Conservation (phyloP, 1,140 invertebrate genomes). For the Pemphigus obesinymphae region DNA sequence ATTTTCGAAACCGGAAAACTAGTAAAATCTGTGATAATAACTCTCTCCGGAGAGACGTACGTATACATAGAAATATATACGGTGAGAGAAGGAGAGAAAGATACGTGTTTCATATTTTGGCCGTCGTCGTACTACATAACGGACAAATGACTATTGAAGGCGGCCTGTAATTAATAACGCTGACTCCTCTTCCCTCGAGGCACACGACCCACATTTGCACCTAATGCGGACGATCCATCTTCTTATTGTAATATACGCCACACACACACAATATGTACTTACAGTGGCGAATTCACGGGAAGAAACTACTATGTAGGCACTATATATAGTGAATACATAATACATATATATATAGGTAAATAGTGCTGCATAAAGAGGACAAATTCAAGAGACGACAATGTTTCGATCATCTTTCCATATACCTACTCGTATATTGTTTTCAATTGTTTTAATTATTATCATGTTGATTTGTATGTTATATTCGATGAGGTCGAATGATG, state of each 20-base stretch:
- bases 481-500: too few species aligned
- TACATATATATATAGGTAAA: too few species aligned
- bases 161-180: conserved; percentile 3
- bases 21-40: not conserved
- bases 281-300: not conserved
- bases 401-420: too few species aligned
- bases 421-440: too few species aligned
- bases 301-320: too few species aligned
- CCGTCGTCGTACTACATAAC: not conserved
- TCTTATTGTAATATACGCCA: not conserved
- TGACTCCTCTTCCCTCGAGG: not conserved
- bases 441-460: too few species aligned
- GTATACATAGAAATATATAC: too few species aligned
- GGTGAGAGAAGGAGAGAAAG: too few species aligned
- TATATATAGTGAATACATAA: not conserved
- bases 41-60: not conserved
- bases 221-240: not conserved
- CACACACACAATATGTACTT: not conserved
- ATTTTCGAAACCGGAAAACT: not conserved
- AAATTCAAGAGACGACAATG: too few species aligned
- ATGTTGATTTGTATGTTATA: too few species aligned
- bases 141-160: not conserved
- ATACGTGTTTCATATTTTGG: too few species aligned
- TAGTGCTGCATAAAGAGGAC: too few species aligned
- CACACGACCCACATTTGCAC: not conserved